A percentile compares a stretch with the other conserved stretches of the same genome.
Evolutionary conservation across 2,113 vertebrate species (phyloP).

Genomic region (Eidolon helvum): DNA sequence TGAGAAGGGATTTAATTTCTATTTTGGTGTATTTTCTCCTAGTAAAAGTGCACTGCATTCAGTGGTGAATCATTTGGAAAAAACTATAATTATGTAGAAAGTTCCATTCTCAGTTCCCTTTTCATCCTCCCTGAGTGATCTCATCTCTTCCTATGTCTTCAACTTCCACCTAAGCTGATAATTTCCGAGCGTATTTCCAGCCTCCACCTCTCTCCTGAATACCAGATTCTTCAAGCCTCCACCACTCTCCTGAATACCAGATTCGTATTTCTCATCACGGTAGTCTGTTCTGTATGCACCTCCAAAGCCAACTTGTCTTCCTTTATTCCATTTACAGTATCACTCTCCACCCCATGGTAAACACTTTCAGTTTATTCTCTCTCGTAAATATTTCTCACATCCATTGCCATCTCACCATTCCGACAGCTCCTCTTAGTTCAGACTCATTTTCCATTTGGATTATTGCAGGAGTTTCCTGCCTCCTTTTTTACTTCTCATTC

Average conservation of each 20-base stretch:
- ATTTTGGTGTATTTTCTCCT: constrained; percentile 24
- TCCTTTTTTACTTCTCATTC: neutral
- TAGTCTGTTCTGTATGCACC: neutral
- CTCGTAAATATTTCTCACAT: neutral
- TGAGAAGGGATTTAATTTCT: constrained; percentile 20
- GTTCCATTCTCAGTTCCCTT: constrained; percentile 35
- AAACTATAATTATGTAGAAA: constrained; percentile 44
- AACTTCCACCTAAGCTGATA: neutral
- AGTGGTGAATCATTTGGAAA: constrained; percentile 56
- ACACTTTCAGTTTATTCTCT: neutral
- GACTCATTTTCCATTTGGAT: constrained; percentile 35
- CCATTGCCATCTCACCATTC: neutral
- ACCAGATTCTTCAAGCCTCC: neutral
- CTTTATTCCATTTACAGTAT: neutral
- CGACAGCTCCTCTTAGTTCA: neutral
- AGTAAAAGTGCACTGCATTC: constrained; percentile 37
- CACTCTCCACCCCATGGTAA: neutral
- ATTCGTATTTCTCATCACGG: neutral
- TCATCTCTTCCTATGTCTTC: constrained; percentile 11
- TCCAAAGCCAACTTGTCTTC: neutral
- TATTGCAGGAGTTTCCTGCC: constrained; percentile 2
- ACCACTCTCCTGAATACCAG: neutral
- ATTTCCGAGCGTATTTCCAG: neutral
- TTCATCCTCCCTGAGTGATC: constrained; percentile 7
- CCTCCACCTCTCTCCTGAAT: neutral